Conservation (phyloP, 2,888 invertebrate genomes). For the Lepeophtheirus nordmannii region DNA sequence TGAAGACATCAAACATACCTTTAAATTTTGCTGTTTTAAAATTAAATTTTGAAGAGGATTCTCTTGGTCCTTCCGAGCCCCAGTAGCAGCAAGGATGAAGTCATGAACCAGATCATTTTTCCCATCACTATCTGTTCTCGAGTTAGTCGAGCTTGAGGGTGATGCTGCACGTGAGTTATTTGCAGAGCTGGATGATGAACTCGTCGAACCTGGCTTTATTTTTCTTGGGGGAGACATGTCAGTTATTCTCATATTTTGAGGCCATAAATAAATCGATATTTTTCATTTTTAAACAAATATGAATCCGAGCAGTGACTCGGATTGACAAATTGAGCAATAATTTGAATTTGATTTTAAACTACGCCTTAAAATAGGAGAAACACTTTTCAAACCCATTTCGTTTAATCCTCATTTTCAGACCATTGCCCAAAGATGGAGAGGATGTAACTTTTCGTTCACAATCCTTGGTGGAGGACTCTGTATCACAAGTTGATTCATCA, state of each 20-base stretch:
- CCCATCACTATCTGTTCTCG: background rate
- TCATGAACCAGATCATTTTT: background rate
- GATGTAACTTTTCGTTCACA: too few species aligned
- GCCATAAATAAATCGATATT: too few species aligned
- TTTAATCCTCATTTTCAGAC: background rate
- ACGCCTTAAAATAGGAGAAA: too few species aligned
- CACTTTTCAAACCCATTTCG: background rate
- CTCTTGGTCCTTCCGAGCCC: background rate
- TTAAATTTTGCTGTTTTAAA: background rate
- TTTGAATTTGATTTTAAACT: too few species aligned
- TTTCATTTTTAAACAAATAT: too few species aligned
- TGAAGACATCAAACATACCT: too few species aligned
- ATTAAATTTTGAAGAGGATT: background rate
- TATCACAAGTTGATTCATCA: too few species aligned
- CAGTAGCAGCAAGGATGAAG: background rate
- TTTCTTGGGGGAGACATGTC: background rate
- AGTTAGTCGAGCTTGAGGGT: background rate
- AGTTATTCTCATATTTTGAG: too few species aligned
- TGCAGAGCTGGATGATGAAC: background rate
- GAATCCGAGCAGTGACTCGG: too few species aligned
- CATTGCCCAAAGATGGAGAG: background rate
- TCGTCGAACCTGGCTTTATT: background rate
- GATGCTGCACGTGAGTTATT: constrained; percentile 2
- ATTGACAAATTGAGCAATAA: too few species aligned
- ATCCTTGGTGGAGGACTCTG: too few species aligned